Evolutionary conservation across 2,113 vertebrate species (phyloP).

Genomic region (Pseudorasbora parva): DNA sequence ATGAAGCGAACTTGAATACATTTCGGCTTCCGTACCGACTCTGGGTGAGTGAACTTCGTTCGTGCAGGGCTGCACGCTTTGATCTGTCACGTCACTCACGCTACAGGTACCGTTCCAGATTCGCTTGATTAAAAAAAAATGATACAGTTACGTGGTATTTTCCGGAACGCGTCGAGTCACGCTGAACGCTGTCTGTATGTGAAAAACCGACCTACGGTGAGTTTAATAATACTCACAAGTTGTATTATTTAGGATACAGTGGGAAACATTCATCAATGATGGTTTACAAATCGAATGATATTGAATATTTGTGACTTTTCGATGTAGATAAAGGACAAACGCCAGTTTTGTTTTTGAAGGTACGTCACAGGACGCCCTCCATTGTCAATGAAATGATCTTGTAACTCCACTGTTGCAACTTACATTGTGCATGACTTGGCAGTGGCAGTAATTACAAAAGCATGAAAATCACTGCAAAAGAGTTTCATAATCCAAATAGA

Average conservation of each 20-base stretch:
- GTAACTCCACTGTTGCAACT: constrained; percentile 2
- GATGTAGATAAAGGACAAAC: not conserved
- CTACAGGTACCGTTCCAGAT: not conserved
- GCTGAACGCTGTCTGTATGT: not conserved
- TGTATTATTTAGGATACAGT: not conserved
- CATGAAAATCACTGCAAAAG: not conserved
- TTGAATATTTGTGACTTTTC: not conserved
- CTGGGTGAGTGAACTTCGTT: not conserved
- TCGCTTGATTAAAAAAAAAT: not conserved
- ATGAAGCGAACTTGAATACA: not conserved
- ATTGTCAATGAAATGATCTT: not conserved
- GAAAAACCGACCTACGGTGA: constrained; percentile 30
- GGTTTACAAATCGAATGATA: not conserved
- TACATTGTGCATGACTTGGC: not conserved
- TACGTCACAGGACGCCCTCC: not conserved
- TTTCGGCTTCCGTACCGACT: constrained; percentile 40
- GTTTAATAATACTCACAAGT: not conserved
- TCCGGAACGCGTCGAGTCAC: constrained; percentile 2
- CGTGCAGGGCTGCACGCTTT: not conserved
- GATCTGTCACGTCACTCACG: not conserved
- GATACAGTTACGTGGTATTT: not conserved
- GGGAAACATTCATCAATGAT: not conserved
- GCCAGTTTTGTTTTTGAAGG: not conserved
- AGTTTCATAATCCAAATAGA: not conserved
- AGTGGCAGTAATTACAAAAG: not conserved